phyloP scores from a whole-genome alignment of 2,888 invertebrate species.

The Drosophila colorata region DNA sequence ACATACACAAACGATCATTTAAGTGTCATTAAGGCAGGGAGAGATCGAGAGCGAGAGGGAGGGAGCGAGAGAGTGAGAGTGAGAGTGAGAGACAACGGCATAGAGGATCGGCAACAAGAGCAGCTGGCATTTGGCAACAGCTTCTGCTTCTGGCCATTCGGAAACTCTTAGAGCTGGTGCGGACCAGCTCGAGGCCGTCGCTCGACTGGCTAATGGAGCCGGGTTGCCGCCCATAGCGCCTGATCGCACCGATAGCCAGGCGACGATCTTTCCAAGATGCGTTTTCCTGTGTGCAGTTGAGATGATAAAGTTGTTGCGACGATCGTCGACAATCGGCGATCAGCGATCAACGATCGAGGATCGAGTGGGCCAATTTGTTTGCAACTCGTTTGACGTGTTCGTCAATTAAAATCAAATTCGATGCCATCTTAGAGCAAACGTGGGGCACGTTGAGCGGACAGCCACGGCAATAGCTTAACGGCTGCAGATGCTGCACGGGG shows the following conservation, averaged over 20 bases:
- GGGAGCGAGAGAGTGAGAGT: conserved; percentile 6
- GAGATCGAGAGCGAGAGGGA: conserved; percentile 2
- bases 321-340: conserved; percentile 42
- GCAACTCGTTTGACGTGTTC: conserved; percentile 78
- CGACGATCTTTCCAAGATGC: conserved; percentile 35
- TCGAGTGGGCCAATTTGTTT: conserved; percentile 69
- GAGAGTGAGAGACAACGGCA: background rate
- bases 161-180: conserved; percentile 19
- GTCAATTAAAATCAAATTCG: conserved; percentile 82
- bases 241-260: conserved; percentile 12
- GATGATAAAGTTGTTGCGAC: conserved; percentile 70
- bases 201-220: conserved; percentile 62
- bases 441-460: no score
- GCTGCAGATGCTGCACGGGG: background rate
- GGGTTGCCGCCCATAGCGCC: conserved; percentile 67
- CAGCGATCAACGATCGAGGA: conserved; percentile 15
- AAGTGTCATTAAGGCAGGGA: conserved; percentile 69
- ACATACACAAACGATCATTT: conserved; percentile 65
- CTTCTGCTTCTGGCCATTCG: conserved; percentile 44
- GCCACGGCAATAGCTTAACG: conserved; percentile 12
- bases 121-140: conserved; percentile 50
- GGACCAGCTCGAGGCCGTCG: conserved; percentile 61
- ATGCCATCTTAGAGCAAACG: conserved; percentile 63
- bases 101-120: conserved; percentile 14
- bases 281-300: conserved; percentile 8